Percentiles rank a stretch among this genome's conserved stretches.
These are phyloP conservation scores for Nephila pilipes DNA, from an alignment of 1,140 invertebrate genomes.

Conservation along the genomic window DNA sequence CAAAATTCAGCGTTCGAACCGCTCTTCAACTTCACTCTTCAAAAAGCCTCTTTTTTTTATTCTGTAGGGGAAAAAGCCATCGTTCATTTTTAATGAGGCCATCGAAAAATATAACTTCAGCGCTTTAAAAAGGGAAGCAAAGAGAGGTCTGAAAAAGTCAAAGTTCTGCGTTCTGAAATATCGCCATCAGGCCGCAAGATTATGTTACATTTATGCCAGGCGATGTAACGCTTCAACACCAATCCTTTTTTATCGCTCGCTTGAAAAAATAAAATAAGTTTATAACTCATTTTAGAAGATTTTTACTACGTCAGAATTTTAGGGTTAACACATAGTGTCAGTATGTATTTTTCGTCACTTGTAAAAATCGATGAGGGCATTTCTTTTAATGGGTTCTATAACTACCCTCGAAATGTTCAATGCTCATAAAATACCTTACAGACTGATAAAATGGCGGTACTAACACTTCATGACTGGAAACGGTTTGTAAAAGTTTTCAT, in stretches of 20 bases:
- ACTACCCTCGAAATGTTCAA: neutral
- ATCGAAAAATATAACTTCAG: slow-evolving; percentile 15
- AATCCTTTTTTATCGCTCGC: neutral
- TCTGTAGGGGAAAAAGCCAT: neutral
- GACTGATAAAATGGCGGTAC: no score
- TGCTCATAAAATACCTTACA: no score
- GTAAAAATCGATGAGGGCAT: neutral
- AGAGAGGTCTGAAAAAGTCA: neutral
- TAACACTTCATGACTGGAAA: no score
- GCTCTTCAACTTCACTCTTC: neutral
- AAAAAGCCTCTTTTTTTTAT: neutral
- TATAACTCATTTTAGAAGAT: neutral
- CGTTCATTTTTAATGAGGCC: slow-evolving; percentile 15
- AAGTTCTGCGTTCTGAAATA: neutral
- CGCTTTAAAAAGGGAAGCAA: neutral
- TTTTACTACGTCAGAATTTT: neutral
- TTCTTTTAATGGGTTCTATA: neutral
- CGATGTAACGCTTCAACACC: neutral
- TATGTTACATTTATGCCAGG: neutral
- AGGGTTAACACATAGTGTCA: neutral
- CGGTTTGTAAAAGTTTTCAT: no score
- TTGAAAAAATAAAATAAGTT: neutral
- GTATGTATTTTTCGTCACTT: neutral
- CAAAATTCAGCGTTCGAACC: neutral
- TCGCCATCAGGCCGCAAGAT: neutral